Base-by-base conservation (phyloP, 2,888 invertebrate species). In the Rhimphoctona megacephalus region DNA sequence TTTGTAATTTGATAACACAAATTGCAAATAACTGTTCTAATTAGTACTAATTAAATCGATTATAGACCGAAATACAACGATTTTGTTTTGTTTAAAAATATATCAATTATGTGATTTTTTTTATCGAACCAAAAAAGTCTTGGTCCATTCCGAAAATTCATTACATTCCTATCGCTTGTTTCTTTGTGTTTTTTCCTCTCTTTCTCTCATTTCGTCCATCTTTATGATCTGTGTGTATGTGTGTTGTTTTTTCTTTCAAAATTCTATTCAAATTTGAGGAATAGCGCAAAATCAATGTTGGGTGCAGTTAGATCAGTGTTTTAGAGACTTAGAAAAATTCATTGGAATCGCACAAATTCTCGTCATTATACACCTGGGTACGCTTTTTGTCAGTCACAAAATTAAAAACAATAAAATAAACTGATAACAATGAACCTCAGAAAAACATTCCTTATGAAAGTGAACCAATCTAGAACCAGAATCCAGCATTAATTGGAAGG, bases 401-500 rank as follows among this genome's bases (percentile, higher is more conserved):
- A 72, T 14, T 14, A 43, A 11, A 43, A 43, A 14, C 1, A 43
- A 43, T 14, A 11, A 43, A n/a, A 76, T 30, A 54, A 72, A 54
- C 22, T 8, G 39, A 66, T 39, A 69, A 25, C 46, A 54, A 61
- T 52, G 49, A 73, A 77, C 64, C 81, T 70, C 72, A 22, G 67
- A 57, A 79, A 81, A 83, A 72, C 46, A 80, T 88, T 81, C 83
- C 78, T 84, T 30, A n/a, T 69, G 90, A 90, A 89, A 79, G 78
- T 74, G 79, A 69, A 61, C 49, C 73, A 69, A 78, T 79, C 74
- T 69, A 57, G 54, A 76, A 9, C 74, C 49, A 66, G 69, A 90
- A 90, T 90, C 88, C 88, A 89, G 85, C 88, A 89, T 88, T 90
- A 89, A 89, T 89, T 87, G 87, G 84, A 88, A 89, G 88, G 88